These are phyloP conservation scores for Strigamia maritima DNA, from an alignment of 2,888 invertebrate species.

Conservation along the genomic window DNA sequence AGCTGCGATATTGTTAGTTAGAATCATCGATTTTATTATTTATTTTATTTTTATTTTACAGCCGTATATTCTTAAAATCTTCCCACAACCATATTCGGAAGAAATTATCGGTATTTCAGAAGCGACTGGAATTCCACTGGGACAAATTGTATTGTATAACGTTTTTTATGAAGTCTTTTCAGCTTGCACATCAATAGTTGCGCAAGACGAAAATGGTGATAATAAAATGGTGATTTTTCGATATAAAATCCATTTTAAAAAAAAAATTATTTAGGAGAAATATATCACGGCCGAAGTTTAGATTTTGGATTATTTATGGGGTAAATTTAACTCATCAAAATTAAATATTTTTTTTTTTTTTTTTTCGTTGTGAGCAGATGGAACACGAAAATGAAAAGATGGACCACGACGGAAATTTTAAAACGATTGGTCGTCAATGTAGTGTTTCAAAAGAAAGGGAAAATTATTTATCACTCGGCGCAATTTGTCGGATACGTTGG, in stretches of 20 bases:
- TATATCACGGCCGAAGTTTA: conserved; percentile 59
- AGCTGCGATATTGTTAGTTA: background rate
- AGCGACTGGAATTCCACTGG: conserved; percentile 52
- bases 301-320: conserved; percentile 61
- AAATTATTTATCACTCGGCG: conserved; percentile 56
- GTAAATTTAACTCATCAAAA: conserved; percentile 47
- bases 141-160: conserved; percentile 59
- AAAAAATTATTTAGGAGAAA: conserved; percentile 47
- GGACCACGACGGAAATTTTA: conserved; percentile 54
- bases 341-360: conserved; percentile 16
- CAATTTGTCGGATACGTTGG: conserved; percentile 60
- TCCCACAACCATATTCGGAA: conserved; percentile 54
- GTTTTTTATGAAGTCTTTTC: conserved; percentile 61
- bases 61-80: conserved; percentile 48
- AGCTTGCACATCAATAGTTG: conserved; percentile 59
- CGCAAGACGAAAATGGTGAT: conserved; percentile 50
- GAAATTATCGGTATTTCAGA: conserved; percentile 55
- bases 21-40: background rate
- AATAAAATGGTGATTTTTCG: too few species aligned
- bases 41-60: background rate
- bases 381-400: conserved; percentile 54
- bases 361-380: too few species aligned
- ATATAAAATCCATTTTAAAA: too few species aligned
- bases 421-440: conserved; percentile 55
- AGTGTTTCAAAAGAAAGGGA: conserved; percentile 52